These are phyloP conservation scores for Spinus olivaceus DNA, from an alignment of 2,797 vertebrate species.

Conservation along the genomic window DNA sequence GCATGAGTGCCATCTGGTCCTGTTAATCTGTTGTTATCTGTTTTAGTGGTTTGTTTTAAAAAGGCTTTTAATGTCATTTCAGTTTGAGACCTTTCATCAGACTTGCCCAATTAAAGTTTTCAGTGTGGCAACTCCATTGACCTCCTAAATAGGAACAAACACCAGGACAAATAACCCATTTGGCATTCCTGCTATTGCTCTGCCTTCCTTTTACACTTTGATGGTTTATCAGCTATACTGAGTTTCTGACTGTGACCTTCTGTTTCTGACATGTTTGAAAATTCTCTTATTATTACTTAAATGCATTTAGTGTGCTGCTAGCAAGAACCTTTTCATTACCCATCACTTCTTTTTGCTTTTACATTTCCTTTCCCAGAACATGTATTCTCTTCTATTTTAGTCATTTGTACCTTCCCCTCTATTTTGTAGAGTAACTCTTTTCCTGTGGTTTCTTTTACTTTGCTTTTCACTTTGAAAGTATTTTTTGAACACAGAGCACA, in stretches of 20 bases:
- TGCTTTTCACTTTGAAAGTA: background rate
- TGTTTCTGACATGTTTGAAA: background rate
- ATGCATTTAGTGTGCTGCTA: background rate
- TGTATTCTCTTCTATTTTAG: background rate
- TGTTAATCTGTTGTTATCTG: background rate
- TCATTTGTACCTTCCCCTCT: background rate
- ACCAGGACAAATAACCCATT: background rate
- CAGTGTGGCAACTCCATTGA: background rate
- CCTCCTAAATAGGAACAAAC: background rate
- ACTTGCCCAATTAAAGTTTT: background rate
- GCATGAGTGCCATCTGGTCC: slow-evolving; percentile 17
- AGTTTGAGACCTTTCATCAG: slow-evolving; percentile 5
- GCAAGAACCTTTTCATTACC: background rate
- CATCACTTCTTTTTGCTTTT: background rate
- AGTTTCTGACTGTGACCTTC: background rate
- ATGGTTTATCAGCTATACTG: background rate
- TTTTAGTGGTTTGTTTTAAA: slow-evolving; percentile 11
- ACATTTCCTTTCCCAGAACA: background rate
- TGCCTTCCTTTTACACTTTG: background rate
- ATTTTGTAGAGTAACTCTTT: background rate
- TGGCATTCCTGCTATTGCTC: background rate
- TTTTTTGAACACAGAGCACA: background rate
- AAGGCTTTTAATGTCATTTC: slow-evolving; percentile 12
- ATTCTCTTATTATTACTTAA: background rate
- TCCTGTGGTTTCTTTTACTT: background rate